These are phyloP conservation scores for Pimpla rufipes DNA, from an alignment of 2,888 invertebrate species.

Conservation along the genomic window DNA sequence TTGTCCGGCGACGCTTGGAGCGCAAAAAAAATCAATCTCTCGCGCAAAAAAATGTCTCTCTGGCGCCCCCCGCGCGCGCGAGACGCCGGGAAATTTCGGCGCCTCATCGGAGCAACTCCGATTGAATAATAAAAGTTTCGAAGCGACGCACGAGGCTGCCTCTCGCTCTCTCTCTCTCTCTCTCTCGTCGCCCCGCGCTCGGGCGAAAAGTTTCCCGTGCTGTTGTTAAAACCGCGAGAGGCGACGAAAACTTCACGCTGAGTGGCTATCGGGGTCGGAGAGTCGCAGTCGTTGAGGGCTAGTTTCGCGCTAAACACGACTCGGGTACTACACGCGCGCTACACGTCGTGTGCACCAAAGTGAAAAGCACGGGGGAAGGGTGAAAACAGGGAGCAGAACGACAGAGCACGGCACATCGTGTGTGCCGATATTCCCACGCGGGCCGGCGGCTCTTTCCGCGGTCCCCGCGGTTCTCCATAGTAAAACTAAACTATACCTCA, in stretches of 20 bases:
- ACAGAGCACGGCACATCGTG: neutral
- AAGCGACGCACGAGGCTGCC: slow-evolving; percentile 1
- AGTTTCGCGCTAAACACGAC: slow-evolving; percentile 11
- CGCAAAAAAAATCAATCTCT: neutral
- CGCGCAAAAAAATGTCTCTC: neutral
- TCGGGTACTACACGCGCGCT: neutral
- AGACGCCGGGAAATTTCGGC: neutral
- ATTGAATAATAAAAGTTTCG: slow-evolving; percentile 26
- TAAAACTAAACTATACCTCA: slow-evolving; percentile 6
- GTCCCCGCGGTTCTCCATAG: slow-evolving; percentile 37
- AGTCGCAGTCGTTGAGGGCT: neutral
- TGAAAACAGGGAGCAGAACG: neutral
- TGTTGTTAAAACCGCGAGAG: slow-evolving; percentile 5
- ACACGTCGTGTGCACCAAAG: neutral
- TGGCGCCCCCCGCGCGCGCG: neutral
- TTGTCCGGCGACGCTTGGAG: neutral
- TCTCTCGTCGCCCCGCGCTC: neutral
- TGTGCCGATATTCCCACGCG: slow-evolving; percentile 58
- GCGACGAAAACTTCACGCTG: neutral
- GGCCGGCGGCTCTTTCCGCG: slow-evolving; percentile 35
- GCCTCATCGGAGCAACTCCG: neutral
- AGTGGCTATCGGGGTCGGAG: slow-evolving; percentile 10
- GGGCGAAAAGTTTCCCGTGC: neutral
- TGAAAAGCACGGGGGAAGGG: slow-evolving; percentile 10
- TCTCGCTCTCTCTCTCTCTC: too few species aligned